A percentile compares a stretch with the other conserved stretches of the same genome.
Evolutionary conservation across 2,797 vertebrate species (phyloP).

Genomic region (Nasua narica): DNA sequence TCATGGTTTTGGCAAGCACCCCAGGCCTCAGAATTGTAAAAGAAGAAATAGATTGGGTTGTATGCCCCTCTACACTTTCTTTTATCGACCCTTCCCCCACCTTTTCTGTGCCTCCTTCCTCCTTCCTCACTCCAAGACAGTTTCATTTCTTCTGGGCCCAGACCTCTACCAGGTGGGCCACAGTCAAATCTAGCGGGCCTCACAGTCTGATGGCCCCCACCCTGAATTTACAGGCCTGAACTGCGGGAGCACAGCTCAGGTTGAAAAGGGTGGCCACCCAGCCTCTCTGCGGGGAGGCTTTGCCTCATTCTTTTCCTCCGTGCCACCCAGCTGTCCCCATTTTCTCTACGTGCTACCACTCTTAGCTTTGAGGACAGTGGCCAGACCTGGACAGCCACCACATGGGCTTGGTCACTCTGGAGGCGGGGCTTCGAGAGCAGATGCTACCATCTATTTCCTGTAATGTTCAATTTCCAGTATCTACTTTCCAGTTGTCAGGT

Average conservation of each 20-base stretch:
- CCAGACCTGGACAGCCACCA: not conserved
- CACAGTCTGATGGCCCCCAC: not conserved
- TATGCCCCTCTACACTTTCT: not conserved
- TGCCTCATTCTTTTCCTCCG: not conserved
- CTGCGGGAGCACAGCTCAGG: not conserved
- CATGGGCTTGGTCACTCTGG: not conserved
- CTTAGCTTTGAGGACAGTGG: not conserved
- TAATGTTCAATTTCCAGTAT: not conserved
- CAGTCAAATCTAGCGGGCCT: not conserved
- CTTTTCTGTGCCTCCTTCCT: not conserved
- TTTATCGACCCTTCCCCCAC: not conserved
- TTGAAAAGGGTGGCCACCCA: not conserved
- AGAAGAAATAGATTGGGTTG: not conserved
- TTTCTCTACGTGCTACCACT: not conserved
- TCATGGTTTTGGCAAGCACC: not conserved
- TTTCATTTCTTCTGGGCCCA: slow-evolving; percentile 1
- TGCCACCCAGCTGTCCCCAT: not conserved
- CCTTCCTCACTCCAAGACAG: not conserved
- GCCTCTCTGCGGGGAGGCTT: not conserved
- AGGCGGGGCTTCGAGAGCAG: not conserved
- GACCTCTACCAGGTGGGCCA: not conserved
- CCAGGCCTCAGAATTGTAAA: not conserved
- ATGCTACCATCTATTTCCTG: not conserved
- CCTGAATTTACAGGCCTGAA: not conserved
- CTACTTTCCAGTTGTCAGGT: not conserved